A percentile compares a stretch with the other conserved stretches of the same genome.
Conservation (phyloP, 1,140 invertebrate species). For the Psix sp. region DNA sequence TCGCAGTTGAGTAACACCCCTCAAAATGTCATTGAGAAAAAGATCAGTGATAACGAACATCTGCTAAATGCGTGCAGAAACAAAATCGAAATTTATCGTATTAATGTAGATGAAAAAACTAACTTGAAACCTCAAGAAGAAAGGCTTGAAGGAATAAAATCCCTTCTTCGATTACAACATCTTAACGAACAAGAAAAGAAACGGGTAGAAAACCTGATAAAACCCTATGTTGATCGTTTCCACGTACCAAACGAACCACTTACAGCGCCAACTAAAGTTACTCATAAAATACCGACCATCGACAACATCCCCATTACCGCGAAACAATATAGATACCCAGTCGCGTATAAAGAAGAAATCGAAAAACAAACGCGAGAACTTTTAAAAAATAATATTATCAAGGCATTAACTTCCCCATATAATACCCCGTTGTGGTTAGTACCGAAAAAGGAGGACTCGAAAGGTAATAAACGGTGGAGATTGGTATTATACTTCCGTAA, state of each 20-base stretch:
- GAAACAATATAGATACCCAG: constrained; percentile 5
- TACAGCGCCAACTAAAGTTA: not conserved
- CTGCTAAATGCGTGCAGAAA: too few relatives aligned
- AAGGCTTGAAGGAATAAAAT: too few relatives aligned
- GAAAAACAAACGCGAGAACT: constrained; percentile 1
- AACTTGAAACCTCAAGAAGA: too few relatives aligned
- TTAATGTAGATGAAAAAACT: too few relatives aligned
- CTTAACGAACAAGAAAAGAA: not conserved
- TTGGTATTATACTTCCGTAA: constrained; percentile 9
- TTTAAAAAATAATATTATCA: constrained; percentile 2
- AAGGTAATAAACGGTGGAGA: constrained; percentile 1
- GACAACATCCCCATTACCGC: not conserved
- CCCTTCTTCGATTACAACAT: too few relatives aligned
- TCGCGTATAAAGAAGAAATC: not conserved
- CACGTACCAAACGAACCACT: not conserved
- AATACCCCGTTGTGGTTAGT: not conserved
- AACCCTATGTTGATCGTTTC: not conserved
- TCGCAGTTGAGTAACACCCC: too few relatives aligned
- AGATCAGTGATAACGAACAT: too few relatives aligned
- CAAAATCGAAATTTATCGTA: too few relatives aligned
- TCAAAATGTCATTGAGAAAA: too few relatives aligned
- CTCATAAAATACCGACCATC: not conserved
- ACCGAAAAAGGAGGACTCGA: not conserved
- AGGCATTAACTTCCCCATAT: not conserved
- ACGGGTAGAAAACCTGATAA: not conserved